Conservation (phyloP, 2,888 invertebrate genomes). For the Drosophila recens region DNA sequence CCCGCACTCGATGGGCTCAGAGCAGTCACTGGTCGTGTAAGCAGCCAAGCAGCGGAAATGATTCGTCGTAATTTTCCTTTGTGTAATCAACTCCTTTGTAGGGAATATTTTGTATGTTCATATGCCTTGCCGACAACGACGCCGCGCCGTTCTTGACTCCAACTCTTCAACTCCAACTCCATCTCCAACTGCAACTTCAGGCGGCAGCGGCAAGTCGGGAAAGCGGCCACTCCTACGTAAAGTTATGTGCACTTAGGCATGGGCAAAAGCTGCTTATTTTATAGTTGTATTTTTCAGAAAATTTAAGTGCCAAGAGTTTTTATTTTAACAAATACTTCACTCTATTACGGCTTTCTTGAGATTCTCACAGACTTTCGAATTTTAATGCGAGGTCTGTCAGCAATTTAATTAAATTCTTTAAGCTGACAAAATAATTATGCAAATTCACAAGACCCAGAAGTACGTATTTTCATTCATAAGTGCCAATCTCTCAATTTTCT, state of each 20-base stretch:
- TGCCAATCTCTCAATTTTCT: slow-evolving; percentile 48
- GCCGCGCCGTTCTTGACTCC: slow-evolving; percentile 44
- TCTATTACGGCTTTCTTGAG: slow-evolving; percentile 2
- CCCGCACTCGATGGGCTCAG: slow-evolving; percentile 19
- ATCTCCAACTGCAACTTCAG: not conserved
- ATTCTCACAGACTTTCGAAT: not conserved
- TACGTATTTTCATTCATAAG: slow-evolving; percentile 52
- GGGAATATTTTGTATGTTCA: slow-evolving; percentile 79
- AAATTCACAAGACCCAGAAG: slow-evolving; percentile 55
- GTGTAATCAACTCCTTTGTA: slow-evolving; percentile 84
- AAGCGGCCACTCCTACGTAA: slow-evolving; percentile 34
- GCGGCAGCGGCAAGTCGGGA: not conserved
- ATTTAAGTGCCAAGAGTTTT: slow-evolving; percentile 42
- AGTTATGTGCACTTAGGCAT: slow-evolving; percentile 54
- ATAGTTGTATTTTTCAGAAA: slow-evolving; percentile 33
- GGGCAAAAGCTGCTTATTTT: slow-evolving; percentile 28
- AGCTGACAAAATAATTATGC: slow-evolving; percentile 63
- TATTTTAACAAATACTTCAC: slow-evolving; percentile 24
- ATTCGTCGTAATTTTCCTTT: slow-evolving; percentile 85
- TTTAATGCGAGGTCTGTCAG: slow-evolving; percentile 40
- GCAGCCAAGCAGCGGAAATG: slow-evolving; percentile 84
- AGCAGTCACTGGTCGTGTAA: slow-evolving; percentile 76
- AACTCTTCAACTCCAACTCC: slow-evolving; percentile 10
- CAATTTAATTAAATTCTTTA: slow-evolving; percentile 68
- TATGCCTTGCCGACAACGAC: slow-evolving; percentile 63